Evolutionary conservation across 2,888 invertebrate species (phyloP), one percentile per base, ranked within the genome.

Genomic region (Lithodes maja): DNA sequence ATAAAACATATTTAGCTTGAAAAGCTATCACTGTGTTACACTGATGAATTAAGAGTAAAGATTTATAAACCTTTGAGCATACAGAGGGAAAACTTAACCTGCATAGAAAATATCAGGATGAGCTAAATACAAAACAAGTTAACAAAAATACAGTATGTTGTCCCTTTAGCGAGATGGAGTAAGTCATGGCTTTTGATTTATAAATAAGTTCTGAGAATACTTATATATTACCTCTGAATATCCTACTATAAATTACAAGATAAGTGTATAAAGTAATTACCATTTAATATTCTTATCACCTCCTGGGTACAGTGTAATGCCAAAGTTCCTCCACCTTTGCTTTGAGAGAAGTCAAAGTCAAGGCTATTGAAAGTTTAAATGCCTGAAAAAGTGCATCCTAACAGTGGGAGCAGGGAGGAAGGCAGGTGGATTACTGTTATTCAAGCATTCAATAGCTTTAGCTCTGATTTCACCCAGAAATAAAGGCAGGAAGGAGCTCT

Each of bases 31-130:
- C 33, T 33, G 33, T 33, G 33, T 33, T 33, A 33, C 33, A 33
- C 33, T 33, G 33, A 33, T 33, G 5, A 61, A 7, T 61, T 61
- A 61, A 61, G 12, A 12, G 61, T 33, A 33, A 71, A n/a, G 71
- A 17, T 71, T 71, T 71, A 71, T 71, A 71, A 71, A 71, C 71
- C 71, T 71, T 71, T 71, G 71, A 71, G 71, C 71, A 71, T 71
- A 71, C 71, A 1, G 71, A 71, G 17, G 15, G 68, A 1, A 61
- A 33, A 61, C 61, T 61, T 61, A 61, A 5, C 5, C 61, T 61
- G 61, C 61, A 61, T 61, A 12, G 61, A 61, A 12, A 12, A 61
- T 12, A 61, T 61, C 61, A 61, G 61, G 61, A 61, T 61, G 61
- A 61, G 12, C 5, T 7, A 61, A 61, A 61, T 61, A 61, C 5